A percentile compares a stretch with the other conserved stretches of the same genome.
These are phyloP conservation scores for Brachymystax lenok DNA, from an alignment of 2,797 vertebrate species.

Conservation along the genomic window DNA sequence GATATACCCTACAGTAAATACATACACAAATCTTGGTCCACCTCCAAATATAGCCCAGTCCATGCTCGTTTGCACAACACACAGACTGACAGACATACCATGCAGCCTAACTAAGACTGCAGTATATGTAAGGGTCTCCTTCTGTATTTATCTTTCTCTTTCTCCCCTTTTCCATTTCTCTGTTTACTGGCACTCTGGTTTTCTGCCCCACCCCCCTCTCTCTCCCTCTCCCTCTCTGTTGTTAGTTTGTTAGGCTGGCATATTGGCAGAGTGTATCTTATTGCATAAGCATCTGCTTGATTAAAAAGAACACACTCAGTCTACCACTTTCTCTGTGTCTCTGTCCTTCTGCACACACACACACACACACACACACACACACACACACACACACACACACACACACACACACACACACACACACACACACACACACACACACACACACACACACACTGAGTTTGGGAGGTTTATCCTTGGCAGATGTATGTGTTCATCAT, in stretches of 20 bases:
- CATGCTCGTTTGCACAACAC: neutral
- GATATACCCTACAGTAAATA: neutral
- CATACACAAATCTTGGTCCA: neutral
- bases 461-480: slow-evolving; percentile 1
- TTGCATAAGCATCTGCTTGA: neutral
- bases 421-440: slow-evolving; percentile 9
- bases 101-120: neutral
- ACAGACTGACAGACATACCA: neutral
- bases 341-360: slow-evolving; percentile 3
- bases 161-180: neutral
- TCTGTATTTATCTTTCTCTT: neutral
- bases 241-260: neutral
- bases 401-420: slow-evolving; percentile 4
- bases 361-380: neutral
- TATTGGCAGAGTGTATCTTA: neutral
- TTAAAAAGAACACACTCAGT: neutral
- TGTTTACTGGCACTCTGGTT: neutral
- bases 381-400: slow-evolving; percentile 13
- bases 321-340: no score
- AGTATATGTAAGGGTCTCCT: neutral
- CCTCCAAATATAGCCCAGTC: neutral
- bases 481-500: slow-evolving; percentile 16
- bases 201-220: neutral
- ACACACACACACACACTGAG: neutral
- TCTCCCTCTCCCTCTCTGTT: neutral